A percentile compares a stretch with the other conserved stretches of the same genome.
These are phyloP conservation scores for Hirundichthys speculiger DNA, from an alignment of 2,113 vertebrate genomes.

Conservation along the genomic window DNA sequence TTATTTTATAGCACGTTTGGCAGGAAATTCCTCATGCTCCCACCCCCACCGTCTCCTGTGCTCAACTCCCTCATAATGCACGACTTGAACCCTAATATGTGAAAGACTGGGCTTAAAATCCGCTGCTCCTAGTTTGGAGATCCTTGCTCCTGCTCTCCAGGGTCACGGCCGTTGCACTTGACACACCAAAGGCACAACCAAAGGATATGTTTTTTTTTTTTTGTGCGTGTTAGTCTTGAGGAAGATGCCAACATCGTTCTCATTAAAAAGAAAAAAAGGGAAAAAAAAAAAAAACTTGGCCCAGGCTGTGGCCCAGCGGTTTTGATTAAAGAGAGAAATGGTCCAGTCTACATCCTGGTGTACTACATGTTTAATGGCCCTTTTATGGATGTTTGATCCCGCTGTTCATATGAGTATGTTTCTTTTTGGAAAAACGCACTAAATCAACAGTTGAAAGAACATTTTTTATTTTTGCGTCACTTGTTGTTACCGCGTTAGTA, in stretches of 20 bases:
- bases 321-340: constrained; percentile 6
- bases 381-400: constrained; percentile 22
- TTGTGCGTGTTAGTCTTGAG: not conserved
- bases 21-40: constrained; percentile 84
- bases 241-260: constrained; percentile 42
- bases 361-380: constrained; percentile 30
- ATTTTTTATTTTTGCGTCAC: constrained; percentile 14
- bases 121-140: constrained; percentile 60
- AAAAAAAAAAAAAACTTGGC: constrained; percentile 34
- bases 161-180: constrained; percentile 13
- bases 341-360: constrained; percentile 40
- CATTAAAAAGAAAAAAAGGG: constrained; percentile 51
- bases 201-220: constrained; percentile 9
- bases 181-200: constrained; percentile 1
- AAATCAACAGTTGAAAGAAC: constrained; percentile 64
- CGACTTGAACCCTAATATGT: constrained; percentile 68
- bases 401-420: not conserved
- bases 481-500: constrained; percentile 17
- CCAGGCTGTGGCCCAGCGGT: constrained; percentile 56
- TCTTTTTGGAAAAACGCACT: not conserved
- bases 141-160: constrained; percentile 11
- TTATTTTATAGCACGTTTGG: constrained; percentile 85
- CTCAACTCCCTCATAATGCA: constrained; percentile 70
- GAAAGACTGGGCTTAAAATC: constrained; percentile 22
- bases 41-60: constrained; percentile 69